Base-by-base conservation (phyloP, 2,797 vertebrate species). In the Eurystomus glaucurus region DNA sequence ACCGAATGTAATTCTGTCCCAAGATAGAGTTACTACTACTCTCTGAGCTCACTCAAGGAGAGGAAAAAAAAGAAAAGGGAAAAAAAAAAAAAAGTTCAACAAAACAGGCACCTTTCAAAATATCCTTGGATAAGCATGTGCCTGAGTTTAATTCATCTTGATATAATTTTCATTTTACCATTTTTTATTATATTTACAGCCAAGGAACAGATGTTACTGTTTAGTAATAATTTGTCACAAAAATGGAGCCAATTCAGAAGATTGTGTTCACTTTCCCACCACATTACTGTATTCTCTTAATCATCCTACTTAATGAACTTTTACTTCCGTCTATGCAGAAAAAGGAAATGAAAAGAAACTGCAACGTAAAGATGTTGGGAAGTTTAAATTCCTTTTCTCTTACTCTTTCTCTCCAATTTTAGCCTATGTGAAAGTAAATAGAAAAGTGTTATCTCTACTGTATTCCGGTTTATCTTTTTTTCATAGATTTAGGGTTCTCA, bases 1-100 rank as follows among this genome's bases (percentile, higher is more conserved):
- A 52, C 14, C 2, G 1, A 2, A 0, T 37, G n/a, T 14, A 7
- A 29, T 79, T 50, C 11, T 43, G 8, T 51, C 15, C 14, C 50
- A 31, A 60, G 18, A 35, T 3, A 45, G 26, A 52, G 7, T 10
- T 55, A 21, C 15, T 39, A 3, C 33, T 51, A 33, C 6, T 20
- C 25, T 74, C 52, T 17, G 19, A 78, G 20, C 4, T 50, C 9
- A 39, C 26, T 5, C 28, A 78, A 61, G 52, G 22, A 66, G 1
- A 15, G 14, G 50, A 54, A 61, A 25, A 48, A 16, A 10, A 33
- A 22, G 46, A 69, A 64, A 78, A n/a, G 3, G 16, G 18, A 52
- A 60, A 23, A 41, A 15, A 9, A 9, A 10, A 52, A 65, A 70
- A 79, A 35, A 18, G 10, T 33, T 84, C 11, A 74, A 55, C 6